Evolutionary conservation across 2,797 vertebrate species (phyloP).

Genomic region (Enteromius fasciolatus): DNA sequence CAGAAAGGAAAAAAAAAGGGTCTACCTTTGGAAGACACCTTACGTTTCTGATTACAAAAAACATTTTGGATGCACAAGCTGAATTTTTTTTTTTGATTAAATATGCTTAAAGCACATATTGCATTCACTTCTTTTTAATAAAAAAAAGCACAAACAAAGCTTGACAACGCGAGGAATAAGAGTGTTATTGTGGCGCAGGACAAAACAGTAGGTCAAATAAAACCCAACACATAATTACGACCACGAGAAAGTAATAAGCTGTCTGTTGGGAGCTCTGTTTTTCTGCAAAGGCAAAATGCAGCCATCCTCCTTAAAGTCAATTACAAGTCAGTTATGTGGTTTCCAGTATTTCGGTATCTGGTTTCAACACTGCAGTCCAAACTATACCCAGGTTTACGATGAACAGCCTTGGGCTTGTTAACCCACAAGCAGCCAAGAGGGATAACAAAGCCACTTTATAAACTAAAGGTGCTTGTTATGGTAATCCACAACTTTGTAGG

Average conservation of each 20-base stretch:
- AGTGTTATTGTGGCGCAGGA: slow-evolving; percentile 22
- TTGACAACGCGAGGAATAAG: slow-evolving; percentile 19
- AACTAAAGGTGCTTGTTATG: not conserved
- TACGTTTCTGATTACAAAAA: slow-evolving; percentile 5
- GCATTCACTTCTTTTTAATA: not conserved
- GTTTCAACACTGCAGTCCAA: slow-evolving; percentile 32
- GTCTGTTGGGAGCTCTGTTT: slow-evolving; percentile 53
- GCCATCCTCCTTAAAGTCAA: slow-evolving; percentile 53
- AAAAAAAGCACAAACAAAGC: not conserved
- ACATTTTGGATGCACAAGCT: not conserved
- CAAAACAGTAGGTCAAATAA: slow-evolving; percentile 58
- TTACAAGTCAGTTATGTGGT: slow-evolving; percentile 54
- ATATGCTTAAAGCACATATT: not conserved
- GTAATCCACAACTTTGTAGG: not conserved
- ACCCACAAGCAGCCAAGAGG: slow-evolving; percentile 22
- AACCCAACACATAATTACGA: slow-evolving; percentile 53
- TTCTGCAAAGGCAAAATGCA: slow-evolving; percentile 36
- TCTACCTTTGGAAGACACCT: slow-evolving; percentile 20
- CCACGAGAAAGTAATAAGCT: slow-evolving; percentile 55
- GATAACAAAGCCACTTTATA: slow-evolving; percentile 11
- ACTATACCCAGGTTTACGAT: slow-evolving; percentile 35
- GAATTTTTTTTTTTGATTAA: not conserved
- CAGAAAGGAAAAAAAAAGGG: not conserved
- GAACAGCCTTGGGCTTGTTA: slow-evolving; percentile 36
- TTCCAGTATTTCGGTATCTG: slow-evolving; percentile 52